Evolutionary conservation across 2,113 vertebrate species (phyloP).

Genomic region (Urocolius indicus): DNA sequence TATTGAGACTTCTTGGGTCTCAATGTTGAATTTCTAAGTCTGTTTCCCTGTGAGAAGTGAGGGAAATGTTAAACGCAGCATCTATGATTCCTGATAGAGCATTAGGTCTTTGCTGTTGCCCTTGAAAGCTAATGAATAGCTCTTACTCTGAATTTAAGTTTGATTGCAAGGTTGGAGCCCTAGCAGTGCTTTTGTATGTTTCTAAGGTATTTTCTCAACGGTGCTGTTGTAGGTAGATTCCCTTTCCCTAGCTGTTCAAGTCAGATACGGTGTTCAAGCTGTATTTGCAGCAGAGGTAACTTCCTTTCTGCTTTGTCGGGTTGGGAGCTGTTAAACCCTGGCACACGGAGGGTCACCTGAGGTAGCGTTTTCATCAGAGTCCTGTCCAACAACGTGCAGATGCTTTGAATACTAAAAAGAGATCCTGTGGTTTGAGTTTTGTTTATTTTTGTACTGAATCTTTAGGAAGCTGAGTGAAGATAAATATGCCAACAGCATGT

Average conservation of each 20-base stretch:
- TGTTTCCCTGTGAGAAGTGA: neutral
- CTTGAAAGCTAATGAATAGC: constrained; percentile 8
- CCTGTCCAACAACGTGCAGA: neutral
- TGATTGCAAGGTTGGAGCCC: neutral
- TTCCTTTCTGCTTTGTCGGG: neutral
- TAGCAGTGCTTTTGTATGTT: neutral
- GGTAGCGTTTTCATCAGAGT: neutral
- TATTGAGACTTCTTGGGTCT: neutral
- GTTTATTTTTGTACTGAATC: constrained; percentile 15
- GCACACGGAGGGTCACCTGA: neutral
- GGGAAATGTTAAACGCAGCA: neutral
- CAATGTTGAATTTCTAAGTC: neutral
- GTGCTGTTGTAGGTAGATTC: neutral
- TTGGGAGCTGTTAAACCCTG: neutral
- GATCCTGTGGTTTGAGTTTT: neutral
- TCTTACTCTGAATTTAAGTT: neutral
- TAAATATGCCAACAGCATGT: neutral
- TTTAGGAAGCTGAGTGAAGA: neutral
- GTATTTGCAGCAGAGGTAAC: neutral
- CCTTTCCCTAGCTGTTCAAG: neutral
- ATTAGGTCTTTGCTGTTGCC: neutral
- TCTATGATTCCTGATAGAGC: neutral
- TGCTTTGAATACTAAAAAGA: neutral
- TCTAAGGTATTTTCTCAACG: neutral
- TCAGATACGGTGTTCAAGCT: neutral